These are phyloP conservation scores for Opisthocomus hoazin DNA, from an alignment of 2,113 vertebrate species.

Conservation along the genomic window DNA sequence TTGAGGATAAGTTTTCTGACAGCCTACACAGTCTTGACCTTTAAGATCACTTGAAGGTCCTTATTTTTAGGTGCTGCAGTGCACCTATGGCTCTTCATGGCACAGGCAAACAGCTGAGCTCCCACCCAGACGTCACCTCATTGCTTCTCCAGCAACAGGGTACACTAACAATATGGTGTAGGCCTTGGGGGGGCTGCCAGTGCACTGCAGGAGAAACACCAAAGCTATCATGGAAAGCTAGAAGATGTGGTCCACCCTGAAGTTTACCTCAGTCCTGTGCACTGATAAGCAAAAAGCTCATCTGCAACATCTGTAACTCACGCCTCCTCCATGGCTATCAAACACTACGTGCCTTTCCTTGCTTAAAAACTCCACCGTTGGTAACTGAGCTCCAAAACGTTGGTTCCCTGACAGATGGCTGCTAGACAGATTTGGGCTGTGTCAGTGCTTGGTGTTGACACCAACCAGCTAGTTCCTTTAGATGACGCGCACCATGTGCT, in stretches of 20 bases:
- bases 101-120: neutral
- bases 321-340: neutral
- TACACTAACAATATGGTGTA: no score
- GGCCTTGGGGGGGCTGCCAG: neutral
- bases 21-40: neutral
- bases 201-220: neutral
- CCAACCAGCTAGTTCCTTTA: neutral
- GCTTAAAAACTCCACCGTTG: neutral
- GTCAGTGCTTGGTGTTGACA: neutral
- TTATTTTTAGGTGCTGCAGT: neutral
- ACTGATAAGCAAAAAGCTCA: neutral
- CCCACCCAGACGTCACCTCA: neutral
- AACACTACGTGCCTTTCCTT: neutral
- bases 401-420: neutral
- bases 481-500: fast-evolving
- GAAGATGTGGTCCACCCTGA: neutral
- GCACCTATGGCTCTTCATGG: neutral
- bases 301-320: neutral
- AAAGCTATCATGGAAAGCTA: neutral
- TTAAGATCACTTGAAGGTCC: neutral
- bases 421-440: neutral
- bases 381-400: neutral
- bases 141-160: neutral
- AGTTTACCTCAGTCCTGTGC: neutral
- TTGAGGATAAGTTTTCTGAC: neutral